These are phyloP conservation scores for Chionis minor DNA, from an alignment of 2,113 vertebrate species.

Conservation along the genomic window DNA sequence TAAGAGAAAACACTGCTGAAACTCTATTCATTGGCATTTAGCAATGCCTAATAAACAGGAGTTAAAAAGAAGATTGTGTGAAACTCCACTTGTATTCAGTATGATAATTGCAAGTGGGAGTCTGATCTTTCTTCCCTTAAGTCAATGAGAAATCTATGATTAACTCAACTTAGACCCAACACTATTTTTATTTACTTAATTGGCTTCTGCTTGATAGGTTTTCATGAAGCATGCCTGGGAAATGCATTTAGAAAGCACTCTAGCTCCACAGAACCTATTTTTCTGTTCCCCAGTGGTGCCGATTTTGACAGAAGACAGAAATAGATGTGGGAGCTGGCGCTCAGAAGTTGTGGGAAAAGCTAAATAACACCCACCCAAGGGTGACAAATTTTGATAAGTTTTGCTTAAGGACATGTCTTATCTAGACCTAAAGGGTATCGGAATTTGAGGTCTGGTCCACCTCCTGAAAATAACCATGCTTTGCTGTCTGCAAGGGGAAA, in stretches of 20 bases:
- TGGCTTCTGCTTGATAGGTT: background rate
- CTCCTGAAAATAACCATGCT: background rate
- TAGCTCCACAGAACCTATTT: background rate
- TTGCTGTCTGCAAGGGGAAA: background rate
- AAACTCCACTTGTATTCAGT: background rate
- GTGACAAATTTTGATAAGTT: background rate
- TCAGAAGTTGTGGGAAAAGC: background rate
- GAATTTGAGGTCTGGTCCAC: background rate
- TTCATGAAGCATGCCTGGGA: background rate
- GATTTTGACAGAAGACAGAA: background rate
- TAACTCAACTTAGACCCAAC: background rate
- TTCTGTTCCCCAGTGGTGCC: background rate
- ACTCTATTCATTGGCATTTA: background rate
- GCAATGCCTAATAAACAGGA: background rate
- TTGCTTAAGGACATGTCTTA: background rate
- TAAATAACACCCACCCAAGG: background rate
- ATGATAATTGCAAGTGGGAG: background rate
- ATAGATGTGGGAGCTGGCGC: background rate
- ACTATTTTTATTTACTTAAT: constrained; percentile 17
- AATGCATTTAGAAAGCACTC: background rate
- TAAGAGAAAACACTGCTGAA: background rate
- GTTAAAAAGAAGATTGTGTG: background rate
- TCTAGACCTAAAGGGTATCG: background rate
- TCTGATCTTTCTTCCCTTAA: background rate
- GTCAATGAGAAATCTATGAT: background rate